Evolutionary conservation across 2,113 vertebrate genomes (phyloP), one percentile per base, ranked within the genome.

Genomic region (Callorhinus ursinus): DNA sequence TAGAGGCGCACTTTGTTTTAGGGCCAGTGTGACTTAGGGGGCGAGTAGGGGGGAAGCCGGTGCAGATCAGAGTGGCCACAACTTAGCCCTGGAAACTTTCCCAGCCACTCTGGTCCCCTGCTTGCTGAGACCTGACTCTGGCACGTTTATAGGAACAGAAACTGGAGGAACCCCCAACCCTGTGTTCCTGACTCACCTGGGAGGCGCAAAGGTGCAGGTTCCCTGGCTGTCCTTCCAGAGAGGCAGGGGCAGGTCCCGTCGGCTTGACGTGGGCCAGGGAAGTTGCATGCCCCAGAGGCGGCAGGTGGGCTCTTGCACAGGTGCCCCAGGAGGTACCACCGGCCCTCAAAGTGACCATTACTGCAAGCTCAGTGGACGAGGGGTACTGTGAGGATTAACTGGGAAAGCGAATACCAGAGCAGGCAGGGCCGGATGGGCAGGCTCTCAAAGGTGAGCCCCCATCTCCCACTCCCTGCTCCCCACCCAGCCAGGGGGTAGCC

Each of bases 141-240:
- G 67, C 26, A 31, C n/a, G 0, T 76, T 16, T 71, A 39, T 0
- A 49, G 36, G 55, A 31, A 8, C 72, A 76, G 63, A 36, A 16
- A 6, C 33, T 1, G 26, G 39, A 76, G 39, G 46, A 24, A 5
- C 65, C n/a, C 72, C 31, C 4, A 46, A 16, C 22, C 69, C 13
- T 5, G 4, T 19, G n/a, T 15, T 18, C 24, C 22, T 53, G 28
- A 72, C 1, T n/a, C 2, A 1, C n/a, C 39, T 0, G 2, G 59
- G 69, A 33, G 24, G 83, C 57, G n/a, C 15, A n/a, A 16, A 72
- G 67, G 9, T 24, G 4, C 36, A 33, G 79, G 39, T 15, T 80
- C n/a, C 57, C 8, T 5, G 15, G 31, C 22, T 3, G 0, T 22
- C 9, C 63, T 63, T 81, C 65, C 69, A 5, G 1, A 59, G 92